Evolutionary conservation across 2,888 invertebrate genomes (phyloP).

Genomic region (Dromius quadrimaculatus): DNA sequence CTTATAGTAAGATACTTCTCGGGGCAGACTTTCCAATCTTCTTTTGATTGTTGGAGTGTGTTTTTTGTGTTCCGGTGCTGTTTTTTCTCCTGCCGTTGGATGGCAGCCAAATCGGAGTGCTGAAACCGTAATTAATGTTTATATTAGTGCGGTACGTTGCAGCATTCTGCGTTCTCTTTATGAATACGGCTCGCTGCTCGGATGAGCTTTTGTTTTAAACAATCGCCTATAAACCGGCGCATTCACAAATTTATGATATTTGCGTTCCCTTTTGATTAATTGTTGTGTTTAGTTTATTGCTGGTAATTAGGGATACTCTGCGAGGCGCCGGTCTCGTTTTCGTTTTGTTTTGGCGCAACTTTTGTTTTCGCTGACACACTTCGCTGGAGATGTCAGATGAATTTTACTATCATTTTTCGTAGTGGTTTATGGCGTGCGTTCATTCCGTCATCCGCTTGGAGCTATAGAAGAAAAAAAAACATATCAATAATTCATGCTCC

Average conservation of each 20-base stretch:
- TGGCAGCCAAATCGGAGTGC: conserved; percentile 44
- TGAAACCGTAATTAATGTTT: conserved; percentile 53
- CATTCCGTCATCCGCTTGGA: not conserved
- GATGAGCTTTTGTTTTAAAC: conserved; percentile 49
- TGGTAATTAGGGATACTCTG: conserved; percentile 38
- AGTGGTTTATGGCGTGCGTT: conserved; percentile 19
- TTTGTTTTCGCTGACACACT: conserved; percentile 36
- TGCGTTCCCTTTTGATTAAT: conserved; percentile 41
- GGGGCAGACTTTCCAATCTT: no score
- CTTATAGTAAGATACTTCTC: no score
- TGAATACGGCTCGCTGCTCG: conserved; percentile 33
- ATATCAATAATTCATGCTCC: conserved; percentile 16
- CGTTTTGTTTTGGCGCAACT: conserved; percentile 23
- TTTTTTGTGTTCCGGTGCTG: conserved; percentile 24
- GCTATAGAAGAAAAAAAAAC: not conserved
- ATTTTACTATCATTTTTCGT: conserved; percentile 30
- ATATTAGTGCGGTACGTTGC: conserved; percentile 43
- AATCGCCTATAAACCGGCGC: conserved; percentile 46
- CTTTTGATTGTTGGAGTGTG: not conserved
- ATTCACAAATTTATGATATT: conserved; percentile 46
- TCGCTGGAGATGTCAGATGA: conserved; percentile 3
- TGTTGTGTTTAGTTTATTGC: conserved; percentile 42
- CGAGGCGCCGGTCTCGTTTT: conserved; percentile 19
- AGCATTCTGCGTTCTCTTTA: conserved; percentile 36
- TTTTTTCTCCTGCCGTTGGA: conserved; percentile 41